Evolutionary conservation across 1,140 invertebrate species (phyloP).

Genomic region (Drosophila trapezifrons): DNA sequence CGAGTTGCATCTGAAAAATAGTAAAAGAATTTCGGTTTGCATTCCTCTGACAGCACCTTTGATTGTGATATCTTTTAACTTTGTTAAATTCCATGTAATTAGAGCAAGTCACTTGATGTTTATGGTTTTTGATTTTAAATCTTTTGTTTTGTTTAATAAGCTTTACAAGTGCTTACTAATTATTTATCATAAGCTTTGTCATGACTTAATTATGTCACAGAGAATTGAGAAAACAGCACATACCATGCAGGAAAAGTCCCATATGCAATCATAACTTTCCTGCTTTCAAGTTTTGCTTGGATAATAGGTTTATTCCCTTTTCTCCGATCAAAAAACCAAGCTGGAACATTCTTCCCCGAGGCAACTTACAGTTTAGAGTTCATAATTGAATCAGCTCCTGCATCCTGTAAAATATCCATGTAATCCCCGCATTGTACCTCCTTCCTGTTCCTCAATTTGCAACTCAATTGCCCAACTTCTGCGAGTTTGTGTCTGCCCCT

Average conservation of each 20-base stretch:
- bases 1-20: slow-evolving; percentile 30
- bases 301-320: not conserved
- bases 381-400: slow-evolving; percentile 27
- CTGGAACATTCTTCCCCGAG: slow-evolving; percentile 3
- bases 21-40: slow-evolving; percentile 2
- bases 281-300: not conserved
- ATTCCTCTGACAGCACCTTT: slow-evolving; percentile 9
- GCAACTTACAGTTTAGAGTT: slow-evolving; percentile 16
- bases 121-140: no score
- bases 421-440: slow-evolving; percentile 3
- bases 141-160: not conserved
- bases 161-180: no score
- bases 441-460: slow-evolving; percentile 41
- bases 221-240: no score
- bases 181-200: not conserved
- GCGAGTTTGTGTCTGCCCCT: slow-evolving; percentile 9
- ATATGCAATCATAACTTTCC: not conserved
- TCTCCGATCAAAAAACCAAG: not conserved
- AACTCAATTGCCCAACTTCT: slow-evolving; percentile 51
- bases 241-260: not conserved
- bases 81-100: not conserved
- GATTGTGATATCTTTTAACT: not conserved
- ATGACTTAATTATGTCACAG: not conserved
- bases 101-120: not conserved
- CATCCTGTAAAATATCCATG: slow-evolving; percentile 19